Conservation (phyloP, 2,888 invertebrate genomes). For the Cheilosia pagana region DNA sequence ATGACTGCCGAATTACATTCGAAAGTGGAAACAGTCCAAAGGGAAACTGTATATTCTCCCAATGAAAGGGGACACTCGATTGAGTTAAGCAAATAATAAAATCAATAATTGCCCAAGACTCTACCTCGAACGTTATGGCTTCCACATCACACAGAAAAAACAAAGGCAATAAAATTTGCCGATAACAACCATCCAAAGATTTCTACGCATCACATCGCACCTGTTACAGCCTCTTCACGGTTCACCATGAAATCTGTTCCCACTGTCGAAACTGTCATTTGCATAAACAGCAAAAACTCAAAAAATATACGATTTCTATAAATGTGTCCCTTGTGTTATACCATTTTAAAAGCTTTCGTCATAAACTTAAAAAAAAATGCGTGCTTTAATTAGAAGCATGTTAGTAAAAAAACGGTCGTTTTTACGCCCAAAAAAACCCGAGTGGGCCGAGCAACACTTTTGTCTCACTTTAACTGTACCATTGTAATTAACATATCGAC, state of each 20-base stretch:
- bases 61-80: no score
- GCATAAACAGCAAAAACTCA: slow-evolving; percentile 32
- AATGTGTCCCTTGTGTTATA: slow-evolving; percentile 17
- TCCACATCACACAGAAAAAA: not conserved
- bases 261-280: slow-evolving; percentile 33
- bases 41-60: no score
- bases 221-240: slow-evolving; percentile 36
- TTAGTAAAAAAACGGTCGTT: slow-evolving; percentile 47
- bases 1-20: no score
- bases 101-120: no score
- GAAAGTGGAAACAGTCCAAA: no score
- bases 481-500: slow-evolving; percentile 67
- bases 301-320: slow-evolving; percentile 19
- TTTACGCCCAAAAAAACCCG: slow-evolving; percentile 42
- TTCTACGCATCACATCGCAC: slow-evolving; percentile 33
- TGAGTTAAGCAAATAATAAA: no score
- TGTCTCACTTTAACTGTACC: slow-evolving; percentile 47
- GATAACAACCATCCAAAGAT: not conserved
- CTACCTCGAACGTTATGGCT: no score
- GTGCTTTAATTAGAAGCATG: slow-evolving; percentile 66
- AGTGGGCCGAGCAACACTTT: slow-evolving; percentile 37
- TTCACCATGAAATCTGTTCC: slow-evolving; percentile 61
- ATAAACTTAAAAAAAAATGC: slow-evolving; percentile 1
- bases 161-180: not conserved
- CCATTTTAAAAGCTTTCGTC: slow-evolving; percentile 6